Percentiles rank a stretch among this genome's conserved stretches.
These are phyloP conservation scores for Willisornis vidua DNA, from an alignment of 2,113 vertebrate genomes.

Conservation along the genomic window DNA sequence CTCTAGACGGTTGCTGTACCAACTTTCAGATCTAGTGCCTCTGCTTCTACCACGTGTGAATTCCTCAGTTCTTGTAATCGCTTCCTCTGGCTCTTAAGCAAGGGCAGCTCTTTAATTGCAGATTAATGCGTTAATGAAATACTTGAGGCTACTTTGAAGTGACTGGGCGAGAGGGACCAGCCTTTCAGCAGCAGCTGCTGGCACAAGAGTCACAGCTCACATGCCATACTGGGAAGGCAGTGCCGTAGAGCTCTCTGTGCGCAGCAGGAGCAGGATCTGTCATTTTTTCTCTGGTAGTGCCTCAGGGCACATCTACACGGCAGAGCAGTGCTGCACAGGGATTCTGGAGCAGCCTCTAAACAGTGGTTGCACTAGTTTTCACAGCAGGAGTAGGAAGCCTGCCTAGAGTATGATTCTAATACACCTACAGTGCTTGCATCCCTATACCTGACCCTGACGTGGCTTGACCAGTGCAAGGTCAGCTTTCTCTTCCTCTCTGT, in stretches of 20 bases:
- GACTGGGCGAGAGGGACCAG: neutral
- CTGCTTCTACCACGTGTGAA: neutral
- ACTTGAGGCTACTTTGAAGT: conserved; percentile 28
- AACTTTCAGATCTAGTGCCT: neutral
- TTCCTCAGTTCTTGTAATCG: neutral
- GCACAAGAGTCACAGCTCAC: neutral
- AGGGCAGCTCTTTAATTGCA: conserved; percentile 1
- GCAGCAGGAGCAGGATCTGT: neutral
- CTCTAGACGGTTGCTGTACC: neutral
- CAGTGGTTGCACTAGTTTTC: neutral
- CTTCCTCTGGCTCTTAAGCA: neutral
- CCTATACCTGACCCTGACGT: neutral
- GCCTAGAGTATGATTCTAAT: neutral
- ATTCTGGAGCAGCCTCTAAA: neutral
- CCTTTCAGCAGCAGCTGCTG: conserved; percentile 2
- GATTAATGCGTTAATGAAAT: conserved; percentile 9
- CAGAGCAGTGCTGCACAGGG: neutral
- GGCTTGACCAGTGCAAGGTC: neutral
- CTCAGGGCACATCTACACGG: neutral
- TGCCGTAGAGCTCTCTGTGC: neutral
- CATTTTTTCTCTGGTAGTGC: neutral
- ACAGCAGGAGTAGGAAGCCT: neutral
- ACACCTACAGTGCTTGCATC: neutral
- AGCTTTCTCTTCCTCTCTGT: neutral
- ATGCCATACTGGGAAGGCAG: rapidly evolving